phyloP scores from a whole-genome alignment of 2,888 invertebrate species.

The Empis stercorea region DNA sequence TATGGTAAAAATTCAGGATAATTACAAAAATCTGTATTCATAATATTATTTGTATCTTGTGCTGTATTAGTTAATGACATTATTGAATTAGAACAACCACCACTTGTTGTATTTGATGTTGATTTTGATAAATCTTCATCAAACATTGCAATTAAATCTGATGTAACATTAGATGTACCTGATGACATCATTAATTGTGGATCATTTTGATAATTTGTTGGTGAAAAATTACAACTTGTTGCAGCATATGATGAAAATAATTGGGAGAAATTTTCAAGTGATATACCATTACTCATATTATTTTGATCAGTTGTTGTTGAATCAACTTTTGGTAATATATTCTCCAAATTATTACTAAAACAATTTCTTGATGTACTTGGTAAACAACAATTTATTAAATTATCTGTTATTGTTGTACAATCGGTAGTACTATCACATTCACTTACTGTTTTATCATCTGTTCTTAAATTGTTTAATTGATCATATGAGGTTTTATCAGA shows the following conservation, averaged over 20 bases:
- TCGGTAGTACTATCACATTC: constrained; percentile 23
- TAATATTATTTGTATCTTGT: constrained; percentile 3
- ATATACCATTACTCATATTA: not conserved
- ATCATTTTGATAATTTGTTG: not conserved
- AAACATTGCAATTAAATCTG: constrained; percentile 20
- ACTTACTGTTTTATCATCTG: constrained; percentile 5
- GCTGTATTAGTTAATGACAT: not conserved
- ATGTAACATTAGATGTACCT: constrained; percentile 12
- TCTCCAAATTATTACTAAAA: constrained; percentile 12
- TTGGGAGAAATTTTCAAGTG: constrained; percentile 3
- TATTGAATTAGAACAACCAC: not conserved
- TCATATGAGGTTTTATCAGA: not conserved
- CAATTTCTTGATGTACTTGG: constrained; percentile 5
- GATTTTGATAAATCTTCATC: constrained; percentile 17
- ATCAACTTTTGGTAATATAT: constrained; percentile 19
- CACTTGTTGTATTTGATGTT: not conserved
- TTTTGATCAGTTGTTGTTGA: constrained; percentile 15
- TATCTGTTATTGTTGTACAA: constrained; percentile 6
- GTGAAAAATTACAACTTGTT: not conserved
- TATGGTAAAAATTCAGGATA: constrained; percentile 17
- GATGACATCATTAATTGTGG: not conserved
- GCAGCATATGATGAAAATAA: constrained; percentile 1
- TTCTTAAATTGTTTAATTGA: not conserved
- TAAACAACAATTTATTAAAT: not conserved
- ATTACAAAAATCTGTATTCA: constrained; percentile 14